A percentile compares a stretch with the other conserved stretches of the same genome.
phyloP scores from a whole-genome alignment of 2,888 invertebrate genomes.

The Gandaritis pyraliata region DNA sequence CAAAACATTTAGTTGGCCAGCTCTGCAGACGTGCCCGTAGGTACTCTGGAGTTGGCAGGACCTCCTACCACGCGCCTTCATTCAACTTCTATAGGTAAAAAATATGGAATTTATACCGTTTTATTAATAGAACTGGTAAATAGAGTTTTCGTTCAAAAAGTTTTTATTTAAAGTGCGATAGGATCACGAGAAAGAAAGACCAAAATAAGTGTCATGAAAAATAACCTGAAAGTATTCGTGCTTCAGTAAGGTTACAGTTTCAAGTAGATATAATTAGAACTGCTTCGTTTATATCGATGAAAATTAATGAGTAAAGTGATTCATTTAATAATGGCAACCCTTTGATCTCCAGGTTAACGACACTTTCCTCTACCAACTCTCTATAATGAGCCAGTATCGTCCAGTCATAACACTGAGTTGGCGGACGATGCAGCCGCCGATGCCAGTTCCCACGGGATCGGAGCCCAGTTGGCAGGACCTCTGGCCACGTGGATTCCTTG shows the following conservation, averaged over 20 bases:
- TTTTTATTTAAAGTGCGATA: too few relatives aligned
- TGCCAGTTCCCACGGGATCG: slow-evolving; percentile 44
- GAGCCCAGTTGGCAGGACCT: slow-evolving; percentile 69
- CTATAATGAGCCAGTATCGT: slow-evolving; percentile 48
- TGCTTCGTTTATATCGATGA: too few relatives aligned
- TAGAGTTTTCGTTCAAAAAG: too few relatives aligned
- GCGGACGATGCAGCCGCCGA: slow-evolving; percentile 55
- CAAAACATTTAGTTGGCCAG: slow-evolving; percentile 31
- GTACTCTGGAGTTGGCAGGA: slow-evolving; percentile 30
- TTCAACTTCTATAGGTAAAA: slow-evolving; percentile 27
- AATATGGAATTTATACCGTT: slow-evolving; percentile 4
- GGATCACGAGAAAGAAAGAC: too few relatives aligned
- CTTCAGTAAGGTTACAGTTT: too few relatives aligned
- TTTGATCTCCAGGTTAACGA: slow-evolving; percentile 28
- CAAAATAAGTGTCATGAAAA: too few relatives aligned
- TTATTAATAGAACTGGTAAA: background rate
- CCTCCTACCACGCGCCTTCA: slow-evolving; percentile 30
- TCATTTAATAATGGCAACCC: background rate
- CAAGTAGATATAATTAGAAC: too few relatives aligned
- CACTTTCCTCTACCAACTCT: slow-evolving; percentile 22
- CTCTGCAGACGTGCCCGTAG: slow-evolving; percentile 23
- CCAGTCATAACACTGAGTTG: slow-evolving; percentile 69
- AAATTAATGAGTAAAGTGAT: background rate
- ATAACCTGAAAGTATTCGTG: too few relatives aligned
- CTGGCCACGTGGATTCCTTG: slow-evolving; percentile 54